These are phyloP conservation scores for Paracentrotus lividus DNA, from an alignment of 53 echinoderm and acorn worm species.

Conservation along the genomic window DNA sequence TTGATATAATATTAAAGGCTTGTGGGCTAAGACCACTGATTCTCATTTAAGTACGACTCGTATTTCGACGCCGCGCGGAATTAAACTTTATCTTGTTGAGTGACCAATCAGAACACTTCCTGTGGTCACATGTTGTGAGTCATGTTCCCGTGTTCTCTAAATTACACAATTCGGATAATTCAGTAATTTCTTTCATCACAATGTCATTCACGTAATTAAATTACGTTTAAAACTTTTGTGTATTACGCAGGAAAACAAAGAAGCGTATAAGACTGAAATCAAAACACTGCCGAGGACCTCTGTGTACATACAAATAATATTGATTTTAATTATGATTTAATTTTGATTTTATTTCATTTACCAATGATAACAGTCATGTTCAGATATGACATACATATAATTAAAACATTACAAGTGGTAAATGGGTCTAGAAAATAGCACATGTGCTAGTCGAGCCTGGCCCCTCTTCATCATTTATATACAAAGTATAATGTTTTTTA, in stretches of 20 bases:
- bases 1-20: neutral
- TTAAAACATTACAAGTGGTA: no score
- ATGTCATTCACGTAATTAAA: neutral
- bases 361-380: no score
- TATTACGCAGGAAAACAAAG: neutral
- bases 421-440: no score
- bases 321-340: no score
- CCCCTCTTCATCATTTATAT: no score
- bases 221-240: neutral
- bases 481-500: no score
- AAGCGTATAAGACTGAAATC: neutral
- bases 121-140: slow-evolving; percentile 26
- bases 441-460: no score
- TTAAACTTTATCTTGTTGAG: neutral
- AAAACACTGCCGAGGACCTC: no score
- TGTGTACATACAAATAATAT: no score
- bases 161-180: neutral
- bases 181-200: neutral
- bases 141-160: neutral
- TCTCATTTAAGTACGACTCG: neutral
- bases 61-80: neutral
- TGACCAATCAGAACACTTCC: slow-evolving; percentile 48
- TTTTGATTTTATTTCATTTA: no score
- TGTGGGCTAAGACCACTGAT: neutral
- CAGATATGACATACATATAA: no score